A percentile compares a stretch with the other conserved stretches of the same genome.
Evolutionary conservation across 2,888 invertebrate species (phyloP).

Genomic region (Philaethria dido): DNA sequence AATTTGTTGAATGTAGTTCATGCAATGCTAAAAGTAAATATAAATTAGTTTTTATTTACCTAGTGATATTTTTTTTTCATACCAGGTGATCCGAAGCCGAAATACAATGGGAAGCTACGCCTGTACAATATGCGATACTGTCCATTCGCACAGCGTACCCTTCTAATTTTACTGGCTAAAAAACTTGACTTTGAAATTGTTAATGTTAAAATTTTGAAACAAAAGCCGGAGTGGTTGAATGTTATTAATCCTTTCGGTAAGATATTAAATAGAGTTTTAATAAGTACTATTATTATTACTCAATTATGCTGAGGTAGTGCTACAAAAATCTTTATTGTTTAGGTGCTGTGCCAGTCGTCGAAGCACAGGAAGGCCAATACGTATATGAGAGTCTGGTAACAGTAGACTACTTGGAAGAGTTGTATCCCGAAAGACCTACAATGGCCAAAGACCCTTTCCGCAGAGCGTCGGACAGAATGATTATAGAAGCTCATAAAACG

Average conservation of each 20-base stretch:
- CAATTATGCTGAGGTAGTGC: background rate
- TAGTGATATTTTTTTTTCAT: background rate
- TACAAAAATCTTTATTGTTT: slow-evolving; percentile 31
- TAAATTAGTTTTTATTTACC: too few species aligned
- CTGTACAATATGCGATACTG: slow-evolving; percentile 93
- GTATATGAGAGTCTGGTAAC: slow-evolving; percentile 91
- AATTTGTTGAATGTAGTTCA: background rate
- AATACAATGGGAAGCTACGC: slow-evolving; percentile 86
- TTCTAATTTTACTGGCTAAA: slow-evolving; percentile 90
- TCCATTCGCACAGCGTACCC: slow-evolving; percentile 90
- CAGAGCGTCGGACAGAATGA: slow-evolving; percentile 88
- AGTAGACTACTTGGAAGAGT: slow-evolving; percentile 92
- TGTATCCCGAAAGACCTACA: slow-evolving; percentile 86
- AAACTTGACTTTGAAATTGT: slow-evolving; percentile 90
- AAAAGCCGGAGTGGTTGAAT: slow-evolving; percentile 91
- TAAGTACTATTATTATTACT: background rate
- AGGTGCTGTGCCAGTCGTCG: slow-evolving; percentile 90
- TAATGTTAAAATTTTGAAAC: slow-evolving; percentile 80
- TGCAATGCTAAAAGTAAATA: too few species aligned
- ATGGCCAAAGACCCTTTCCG: slow-evolving; percentile 86
- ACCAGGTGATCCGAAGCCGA: slow-evolving; percentile 86
- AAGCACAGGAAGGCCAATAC: slow-evolving; percentile 84
- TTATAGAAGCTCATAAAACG: slow-evolving; percentile 79
- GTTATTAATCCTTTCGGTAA: slow-evolving; percentile 9
- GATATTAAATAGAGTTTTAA: background rate